These are phyloP conservation scores for Cephus spinipes DNA, from an alignment of 2,888 invertebrate species.

Conservation along the genomic window DNA sequence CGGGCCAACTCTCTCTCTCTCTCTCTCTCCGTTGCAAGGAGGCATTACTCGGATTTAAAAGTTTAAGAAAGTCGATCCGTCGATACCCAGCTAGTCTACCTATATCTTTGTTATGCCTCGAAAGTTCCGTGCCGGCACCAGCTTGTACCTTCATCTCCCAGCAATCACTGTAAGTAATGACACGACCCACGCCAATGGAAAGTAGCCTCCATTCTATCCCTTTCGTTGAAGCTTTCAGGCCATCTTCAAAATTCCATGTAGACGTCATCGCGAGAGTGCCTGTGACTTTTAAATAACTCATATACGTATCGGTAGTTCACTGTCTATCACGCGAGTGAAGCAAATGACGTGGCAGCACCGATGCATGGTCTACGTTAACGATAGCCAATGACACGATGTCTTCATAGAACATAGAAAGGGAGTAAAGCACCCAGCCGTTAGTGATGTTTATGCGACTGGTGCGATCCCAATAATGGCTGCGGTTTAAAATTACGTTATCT, in stretches of 20 bases:
- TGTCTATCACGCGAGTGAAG: not conserved
- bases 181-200: constrained; percentile 18
- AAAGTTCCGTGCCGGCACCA: constrained; percentile 31
- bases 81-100: constrained; percentile 42
- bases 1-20: constrained; percentile 30
- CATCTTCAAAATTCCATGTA: not conserved
- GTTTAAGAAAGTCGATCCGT: constrained; percentile 48
- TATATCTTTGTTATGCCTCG: constrained; percentile 41
- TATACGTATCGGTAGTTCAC: not conserved
- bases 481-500: constrained; percentile 52
- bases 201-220: not conserved
- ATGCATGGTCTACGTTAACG: constrained; percentile 16
- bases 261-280: not conserved
- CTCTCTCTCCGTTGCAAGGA: constrained; percentile 33
- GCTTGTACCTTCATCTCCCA: constrained; percentile 16
- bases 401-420: constrained; percentile 25
- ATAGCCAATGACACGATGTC: constrained; percentile 16
- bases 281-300: not conserved
- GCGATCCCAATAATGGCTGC: constrained; percentile 48
- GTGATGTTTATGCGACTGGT: constrained; percentile 50
- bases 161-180: constrained; percentile 46
- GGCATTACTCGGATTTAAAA: constrained; percentile 58
- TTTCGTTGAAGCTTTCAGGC: not conserved
- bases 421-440: constrained; percentile 33
- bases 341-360: not conserved